Evolutionary conservation across 1,140 invertebrate genomes (phyloP).

Genomic region (Macrotrachela quadricornifera): DNA sequence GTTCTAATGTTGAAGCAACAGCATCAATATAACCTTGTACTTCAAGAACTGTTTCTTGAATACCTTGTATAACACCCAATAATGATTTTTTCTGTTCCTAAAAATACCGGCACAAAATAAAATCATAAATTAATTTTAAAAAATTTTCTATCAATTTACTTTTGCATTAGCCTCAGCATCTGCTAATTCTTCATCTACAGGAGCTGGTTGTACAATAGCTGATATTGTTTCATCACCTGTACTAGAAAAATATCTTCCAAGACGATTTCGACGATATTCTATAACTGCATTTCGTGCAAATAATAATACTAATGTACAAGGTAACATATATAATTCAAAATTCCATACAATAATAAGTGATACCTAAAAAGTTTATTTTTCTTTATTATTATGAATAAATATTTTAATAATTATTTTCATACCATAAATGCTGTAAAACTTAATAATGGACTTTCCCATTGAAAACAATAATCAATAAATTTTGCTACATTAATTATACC

Average conservation of each 20-base stretch:
- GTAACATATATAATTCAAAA: constrained; percentile 28
- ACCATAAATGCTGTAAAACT: constrained; percentile 63
- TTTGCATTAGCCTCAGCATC: no score
- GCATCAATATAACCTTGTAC: constrained; percentile 68
- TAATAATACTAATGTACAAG: constrained; percentile 20
- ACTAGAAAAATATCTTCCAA: no score
- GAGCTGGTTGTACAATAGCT: no score
- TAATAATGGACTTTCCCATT: constrained; percentile 78
- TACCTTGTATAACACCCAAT: constrained; percentile 16
- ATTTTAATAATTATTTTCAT: constrained; percentile 9
- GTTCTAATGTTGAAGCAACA: constrained; percentile 69
- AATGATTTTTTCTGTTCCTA: no score
- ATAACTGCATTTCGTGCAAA: constrained; percentile 6
- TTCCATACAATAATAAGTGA: constrained; percentile 24
- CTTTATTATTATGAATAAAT: no score
- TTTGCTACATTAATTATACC: constrained; percentile 66
- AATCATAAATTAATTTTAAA: no score
- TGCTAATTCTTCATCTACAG: no score
- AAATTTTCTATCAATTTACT: no score
- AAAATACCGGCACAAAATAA: no score
- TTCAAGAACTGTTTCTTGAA: constrained; percentile 75
- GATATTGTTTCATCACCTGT: no score
- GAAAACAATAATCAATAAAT: constrained; percentile 80
- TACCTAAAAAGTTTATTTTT: constrained; percentile 13
- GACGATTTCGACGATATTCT: no score